Base-by-base conservation (phyloP, 2,888 invertebrate genomes). In the Dynastes hyllus region DNA sequence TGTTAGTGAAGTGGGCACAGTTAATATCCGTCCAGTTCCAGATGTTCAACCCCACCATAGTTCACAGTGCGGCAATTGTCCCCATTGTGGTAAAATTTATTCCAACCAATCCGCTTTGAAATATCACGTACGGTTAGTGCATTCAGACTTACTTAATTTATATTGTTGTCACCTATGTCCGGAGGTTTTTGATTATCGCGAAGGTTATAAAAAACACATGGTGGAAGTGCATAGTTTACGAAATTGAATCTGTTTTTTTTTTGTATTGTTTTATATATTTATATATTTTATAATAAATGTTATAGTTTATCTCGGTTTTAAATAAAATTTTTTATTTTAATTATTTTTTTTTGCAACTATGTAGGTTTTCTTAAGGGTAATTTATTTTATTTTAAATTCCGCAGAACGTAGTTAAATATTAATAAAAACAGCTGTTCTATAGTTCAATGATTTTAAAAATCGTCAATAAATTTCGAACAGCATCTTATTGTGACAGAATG, bases 121-220 rank as follows among this genome's bases (percentile, higher is more conserved):
- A 87, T 93, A 93, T 86, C 93, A 93, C 84, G 93, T 93, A 65
- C 90, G 93, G 82, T 88, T 93, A 86, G 92, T 93, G 89, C 93
- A 93, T 88, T 93, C 93, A 50, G 93, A 93, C 87, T 89, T 93
- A 82, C 92, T 92, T 29, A 93, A 93, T 86, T 90, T 93, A 86
- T 90, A 93, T 81, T 93, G 93, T 88, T 93, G 93, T 87, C 93
- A 93, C 86, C 89, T 93, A 71, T 93, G 93, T 86, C 93, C 93
- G 40, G 91, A 92, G 83, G 92, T 93, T n/a, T 93, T 93, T 83
- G 92, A 92, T 78, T 92, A 92, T 90, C 89, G 93, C 81, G 93
- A 93, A 86, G 92, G 92, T 61, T 93, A 92, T 87, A 93, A 93
- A 87, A 92, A 92, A 83, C 93, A 93, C 86, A 93, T 93, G 93